Evolutionary conservation across 2,888 invertebrate genomes (phyloP), one percentile per base, ranked within the genome.

Genomic region (Antitype chi): DNA sequence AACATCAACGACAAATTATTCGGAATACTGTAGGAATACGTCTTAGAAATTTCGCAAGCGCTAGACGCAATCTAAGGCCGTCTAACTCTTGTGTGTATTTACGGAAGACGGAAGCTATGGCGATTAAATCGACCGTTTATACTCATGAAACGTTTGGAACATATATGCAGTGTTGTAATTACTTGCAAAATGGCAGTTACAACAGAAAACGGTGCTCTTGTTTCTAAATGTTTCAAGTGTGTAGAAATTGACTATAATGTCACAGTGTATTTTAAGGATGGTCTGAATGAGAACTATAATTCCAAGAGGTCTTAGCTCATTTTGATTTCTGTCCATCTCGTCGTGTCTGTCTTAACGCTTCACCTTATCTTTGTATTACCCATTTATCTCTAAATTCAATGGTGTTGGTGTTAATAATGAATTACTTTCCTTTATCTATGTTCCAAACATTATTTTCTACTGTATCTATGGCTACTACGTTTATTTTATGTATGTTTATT

Each of bases 401-500:
- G 70, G 55, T 73, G 23, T 67, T 25, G 32, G n/a, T 57, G 15
- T 53, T 66, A 0, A 13, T 81, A n/a, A 68, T 47, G 20, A 28
- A 28, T 57, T 38, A n/a, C 23, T 5, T 57, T 62, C 3, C 23
- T 79, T 64, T 80, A 76, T 84, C 69, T 87, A 80, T 85, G 49
- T 74, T 60, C 5, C 4, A n/a, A 15, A 38, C 59, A 76, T 86
- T 62, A 70, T 70, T 73, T 67, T 32, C 4, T 57, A 74, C n/a
- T 78, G 17, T 80, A 76, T 81, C 38, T 75, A 28, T 74, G 76
- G 76, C 87, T 84, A 89, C 76, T 88, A 62, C 84, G 47, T 89
- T 86, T 84, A 87, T 88, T 86, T 82, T 89, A 85, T 90, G 84
- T 91, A 88, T 89, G 80, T 92, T 90, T 89, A 90, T 93, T 93